Percentiles rank a stretch among this genome's conserved stretches.
These are phyloP conservation scores for Cantharis lateralis DNA, from an alignment of 2,888 invertebrate genomes.

Conservation along the genomic window DNA sequence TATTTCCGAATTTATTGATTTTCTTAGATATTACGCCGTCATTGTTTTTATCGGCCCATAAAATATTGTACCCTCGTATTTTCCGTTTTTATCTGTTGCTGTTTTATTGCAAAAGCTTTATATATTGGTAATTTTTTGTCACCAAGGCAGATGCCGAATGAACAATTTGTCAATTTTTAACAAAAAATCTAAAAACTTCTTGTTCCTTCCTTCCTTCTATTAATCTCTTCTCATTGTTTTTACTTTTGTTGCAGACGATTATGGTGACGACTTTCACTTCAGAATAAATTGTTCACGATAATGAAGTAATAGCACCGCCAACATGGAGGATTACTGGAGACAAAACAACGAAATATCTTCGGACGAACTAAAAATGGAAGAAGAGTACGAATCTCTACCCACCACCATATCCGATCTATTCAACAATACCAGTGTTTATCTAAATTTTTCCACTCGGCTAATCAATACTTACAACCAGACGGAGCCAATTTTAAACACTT, in stretches of 20 bases:
- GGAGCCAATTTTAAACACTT: slow-evolving; percentile 7
- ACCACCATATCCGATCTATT: slow-evolving; percentile 3
- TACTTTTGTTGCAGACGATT: background rate
- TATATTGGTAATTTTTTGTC: background rate
- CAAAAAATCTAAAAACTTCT: background rate
- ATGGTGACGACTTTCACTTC: background rate
- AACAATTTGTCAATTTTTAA: background rate
- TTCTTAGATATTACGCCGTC: background rate
- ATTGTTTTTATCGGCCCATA: background rate
- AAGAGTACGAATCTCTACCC: background rate
- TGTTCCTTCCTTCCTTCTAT: background rate
- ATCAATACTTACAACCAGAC: slow-evolving; percentile 5
- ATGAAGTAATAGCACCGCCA: background rate
- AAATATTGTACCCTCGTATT: background rate
- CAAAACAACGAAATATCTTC: slow-evolving; percentile 12
- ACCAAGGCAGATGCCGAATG: background rate
- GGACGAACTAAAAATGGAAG: slow-evolving; percentile 1
- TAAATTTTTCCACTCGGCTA: background rate
- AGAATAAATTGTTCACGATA: background rate
- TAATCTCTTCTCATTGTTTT: background rate
- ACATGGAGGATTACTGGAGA: slow-evolving; percentile 6
- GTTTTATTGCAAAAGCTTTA: background rate
- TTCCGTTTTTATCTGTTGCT: background rate
- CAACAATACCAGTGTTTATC: slow-evolving; percentile 1
- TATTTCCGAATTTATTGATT: background rate